A percentile compares a stretch with the other conserved stretches of the same genome.
Evolutionary conservation across 1,140 invertebrate species (phyloP).

Genomic region (Calosoma granatense): DNA sequence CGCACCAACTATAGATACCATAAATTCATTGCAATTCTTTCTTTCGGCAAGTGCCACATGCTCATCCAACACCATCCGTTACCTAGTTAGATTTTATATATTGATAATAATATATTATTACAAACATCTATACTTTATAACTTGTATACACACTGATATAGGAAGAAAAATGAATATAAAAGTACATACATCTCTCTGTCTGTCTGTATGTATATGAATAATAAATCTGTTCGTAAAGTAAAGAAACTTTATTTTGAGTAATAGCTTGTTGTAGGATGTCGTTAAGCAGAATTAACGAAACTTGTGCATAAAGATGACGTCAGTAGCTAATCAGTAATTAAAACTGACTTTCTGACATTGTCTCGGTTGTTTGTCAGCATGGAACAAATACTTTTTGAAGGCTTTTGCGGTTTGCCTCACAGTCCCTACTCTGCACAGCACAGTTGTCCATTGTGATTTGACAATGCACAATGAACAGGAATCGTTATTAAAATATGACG

Average conservation of each 20-base stretch:
- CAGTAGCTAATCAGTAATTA: slow-evolving; percentile 5
- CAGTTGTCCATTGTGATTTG: slow-evolving; percentile 27
- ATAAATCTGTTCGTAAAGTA: too few species aligned
- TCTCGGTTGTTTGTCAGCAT: not conserved
- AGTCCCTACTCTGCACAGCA: slow-evolving; percentile 11
- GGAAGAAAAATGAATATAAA: too few species aligned
- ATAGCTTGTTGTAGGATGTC: too few species aligned
- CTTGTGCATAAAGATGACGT: slow-evolving; percentile 5
- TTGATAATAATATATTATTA: too few species aligned
- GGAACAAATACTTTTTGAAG: slow-evolving; percentile 2
- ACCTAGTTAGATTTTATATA: too few species aligned
- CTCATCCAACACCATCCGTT: too few species aligned
- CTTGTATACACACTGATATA: too few species aligned
- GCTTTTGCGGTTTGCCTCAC: not conserved
- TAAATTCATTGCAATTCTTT: not conserved
- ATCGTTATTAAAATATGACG: slow-evolving; percentile 31
- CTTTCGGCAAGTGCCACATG: not conserved
- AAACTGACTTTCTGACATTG: not conserved
- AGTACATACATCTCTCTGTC: too few species aligned
- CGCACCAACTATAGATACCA: not conserved
- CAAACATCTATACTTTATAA: too few species aligned
- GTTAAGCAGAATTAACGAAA: too few species aligned
- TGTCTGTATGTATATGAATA: not conserved
- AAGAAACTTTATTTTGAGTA: too few species aligned
- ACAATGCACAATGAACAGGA: slow-evolving; percentile 23